A percentile compares a stretch with the other conserved stretches of the same genome.
These are phyloP conservation scores for Potamilus streckersoni DNA, from an alignment of 1,140 invertebrate species.

Conservation along the genomic window DNA sequence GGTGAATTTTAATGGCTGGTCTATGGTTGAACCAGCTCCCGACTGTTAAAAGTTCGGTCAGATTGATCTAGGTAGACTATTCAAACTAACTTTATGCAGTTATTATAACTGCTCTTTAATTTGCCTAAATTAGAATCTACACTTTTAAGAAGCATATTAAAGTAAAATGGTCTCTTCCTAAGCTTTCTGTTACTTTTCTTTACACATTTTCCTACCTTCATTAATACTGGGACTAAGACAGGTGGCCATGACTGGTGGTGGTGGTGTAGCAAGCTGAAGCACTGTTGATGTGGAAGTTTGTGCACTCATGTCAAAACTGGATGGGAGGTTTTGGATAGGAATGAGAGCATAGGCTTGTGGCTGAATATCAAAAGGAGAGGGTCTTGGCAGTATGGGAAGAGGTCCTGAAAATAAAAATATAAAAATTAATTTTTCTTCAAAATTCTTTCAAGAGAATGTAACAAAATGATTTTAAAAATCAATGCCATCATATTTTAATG, in stretches of 20 bases:
- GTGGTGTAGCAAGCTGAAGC: slow-evolving; percentile 10
- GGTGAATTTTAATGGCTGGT: no score
- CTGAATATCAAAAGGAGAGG: slow-evolving; percentile 2
- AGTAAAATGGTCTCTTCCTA: no score
- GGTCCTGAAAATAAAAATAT: slow-evolving; percentile 26
- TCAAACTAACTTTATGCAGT: no score
- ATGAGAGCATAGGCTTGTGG: slow-evolving; percentile 30
- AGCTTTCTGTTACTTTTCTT: no score
- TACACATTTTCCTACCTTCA: slow-evolving; percentile 14
- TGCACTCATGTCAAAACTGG: slow-evolving; percentile 4
- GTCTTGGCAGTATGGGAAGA: slow-evolving; percentile 24
- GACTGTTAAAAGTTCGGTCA: no score
- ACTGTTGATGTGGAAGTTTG: neutral
- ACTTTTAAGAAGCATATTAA: no score
- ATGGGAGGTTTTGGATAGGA: slow-evolving; percentile 12
- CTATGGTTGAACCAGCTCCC: no score
- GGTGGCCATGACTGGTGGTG: slow-evolving; percentile 1
- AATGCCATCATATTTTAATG: no score
- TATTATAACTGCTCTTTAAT: no score
- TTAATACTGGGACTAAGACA: slow-evolving; percentile 26
- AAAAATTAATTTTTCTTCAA: neutral
- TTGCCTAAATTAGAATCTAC: no score
- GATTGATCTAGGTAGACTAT: no score
- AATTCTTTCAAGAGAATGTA: neutral
- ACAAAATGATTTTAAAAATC: no score